Evolutionary conservation across 2,113 vertebrate genomes (phyloP), one percentile per base, ranked within the genome.

Genomic region (Nannobrachium achirus): DNA sequence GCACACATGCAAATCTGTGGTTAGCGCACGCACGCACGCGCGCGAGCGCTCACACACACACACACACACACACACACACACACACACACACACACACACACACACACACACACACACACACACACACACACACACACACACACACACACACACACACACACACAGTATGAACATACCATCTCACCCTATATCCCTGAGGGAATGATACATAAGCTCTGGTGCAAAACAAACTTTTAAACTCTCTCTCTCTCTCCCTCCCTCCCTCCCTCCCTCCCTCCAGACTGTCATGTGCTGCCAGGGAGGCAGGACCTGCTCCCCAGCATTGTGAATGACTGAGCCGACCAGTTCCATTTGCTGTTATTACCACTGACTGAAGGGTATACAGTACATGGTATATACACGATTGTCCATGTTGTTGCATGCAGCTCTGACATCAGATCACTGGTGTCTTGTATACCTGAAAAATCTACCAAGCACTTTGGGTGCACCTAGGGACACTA

Each of bases 41-140:
- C 10, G 13, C 18, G 19, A 15, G 48, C 15, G 18, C 60, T 18
- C 8, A 16, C 11, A 44, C 69, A 49, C 46, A 48, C 39, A 57
- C 40, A 40, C 44, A 13, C 20, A 63, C 49, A 40, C 49, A 68
- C 0, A 69, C 39, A 53, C 63, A 42, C 62, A 51, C 48, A 56
- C 50, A 46, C 42, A 46, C 41, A 46, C 41, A 62, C 3, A 33
- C 41, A 48, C 10, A 46, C 50, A 19, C 7, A 16, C 41, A 25
- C 16, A 63, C n/a, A 45, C 41, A 46, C 16, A 16, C 15, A 51
- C 16, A 51, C 9, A 46, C 25, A 33, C 25, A 33, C 25, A 33
- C 25, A 33, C 25, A 33, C 25, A 33, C 25, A 33, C 25, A 33
- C 25, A 33, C 25, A 33, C 25, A 33, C 25, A 33, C 25, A 33